These are phyloP conservation scores for Drosophila parabipectinata DNA, from an alignment of 1,140 invertebrate species.

Conservation along the genomic window DNA sequence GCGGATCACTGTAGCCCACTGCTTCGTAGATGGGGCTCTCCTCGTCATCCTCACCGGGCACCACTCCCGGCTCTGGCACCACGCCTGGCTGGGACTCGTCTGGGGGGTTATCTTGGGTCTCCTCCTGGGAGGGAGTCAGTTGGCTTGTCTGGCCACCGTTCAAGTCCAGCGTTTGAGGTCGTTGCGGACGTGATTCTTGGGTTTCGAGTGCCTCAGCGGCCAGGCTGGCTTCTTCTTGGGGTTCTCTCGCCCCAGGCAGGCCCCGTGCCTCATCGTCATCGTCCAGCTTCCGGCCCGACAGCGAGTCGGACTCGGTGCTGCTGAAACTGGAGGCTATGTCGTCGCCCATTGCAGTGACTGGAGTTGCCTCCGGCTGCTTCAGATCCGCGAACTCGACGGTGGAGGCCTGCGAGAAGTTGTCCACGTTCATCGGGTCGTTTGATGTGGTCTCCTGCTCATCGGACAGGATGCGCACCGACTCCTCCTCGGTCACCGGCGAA, in stretches of 20 bases:
- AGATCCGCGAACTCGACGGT: constrained; percentile 80
- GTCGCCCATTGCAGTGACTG: constrained; percentile 28
- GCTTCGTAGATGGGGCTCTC: constrained; percentile 77
- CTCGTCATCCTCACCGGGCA: constrained; percentile 40
- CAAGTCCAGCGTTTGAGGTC: constrained; percentile 80
- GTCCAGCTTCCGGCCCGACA: constrained; percentile 64
- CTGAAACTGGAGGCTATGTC: constrained; percentile 61
- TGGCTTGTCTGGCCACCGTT: constrained; percentile 48
- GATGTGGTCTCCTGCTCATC: constrained; percentile 61
- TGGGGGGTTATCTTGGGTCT: constrained; percentile 10
- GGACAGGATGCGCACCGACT: constrained; percentile 68
- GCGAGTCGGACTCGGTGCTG: constrained; percentile 64
- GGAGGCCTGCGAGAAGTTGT: constrained; percentile 82
- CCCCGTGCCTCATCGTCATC: constrained; percentile 26
- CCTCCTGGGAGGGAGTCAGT: constrained; percentile 48
- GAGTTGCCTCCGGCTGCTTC: constrained; percentile 38
- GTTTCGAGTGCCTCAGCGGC: not conserved
- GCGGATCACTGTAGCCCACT: constrained; percentile 77
- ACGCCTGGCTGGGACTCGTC: not conserved
- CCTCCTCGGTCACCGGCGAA: constrained; percentile 61
- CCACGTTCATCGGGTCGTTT: constrained; percentile 72
- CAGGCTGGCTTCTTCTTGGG: not conserved
- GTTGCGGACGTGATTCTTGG: constrained; percentile 49
- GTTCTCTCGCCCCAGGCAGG: not conserved
- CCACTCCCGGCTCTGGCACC: not conserved